phyloP scores from a whole-genome alignment of 2,113 vertebrate genomes.

The Nerophis lumbriciformis region DNA sequence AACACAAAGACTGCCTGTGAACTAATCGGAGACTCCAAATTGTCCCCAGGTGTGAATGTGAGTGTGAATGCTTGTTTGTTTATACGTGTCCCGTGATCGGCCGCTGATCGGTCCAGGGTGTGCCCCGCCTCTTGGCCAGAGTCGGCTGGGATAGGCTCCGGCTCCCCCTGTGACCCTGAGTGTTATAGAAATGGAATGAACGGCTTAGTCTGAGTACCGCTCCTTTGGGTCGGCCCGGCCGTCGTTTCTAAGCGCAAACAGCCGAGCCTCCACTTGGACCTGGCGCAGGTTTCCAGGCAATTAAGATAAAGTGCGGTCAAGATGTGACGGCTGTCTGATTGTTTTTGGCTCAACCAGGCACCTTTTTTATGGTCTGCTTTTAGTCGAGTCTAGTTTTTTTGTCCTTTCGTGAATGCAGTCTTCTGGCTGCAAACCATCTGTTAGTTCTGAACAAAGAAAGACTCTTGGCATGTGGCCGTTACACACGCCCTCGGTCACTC shows the following conservation, averaged over 20 bases:
- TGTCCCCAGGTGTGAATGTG: too few species aligned
- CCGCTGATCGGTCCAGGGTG: too few species aligned
- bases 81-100: too few species aligned
- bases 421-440: slow-evolving; percentile 58
- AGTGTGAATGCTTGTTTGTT: too few species aligned
- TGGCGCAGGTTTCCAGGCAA: slow-evolving; percentile 19
- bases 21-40: too few species aligned
- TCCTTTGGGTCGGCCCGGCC: slow-evolving; percentile 22
- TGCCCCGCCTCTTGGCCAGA: too few species aligned
- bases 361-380: slow-evolving; percentile 37
- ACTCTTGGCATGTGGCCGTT: slow-evolving; percentile 47
- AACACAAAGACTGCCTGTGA: too few species aligned
- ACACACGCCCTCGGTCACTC: slow-evolving; percentile 28
- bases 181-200: slow-evolving; percentile 13
- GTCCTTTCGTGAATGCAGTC: slow-evolving; percentile 50
- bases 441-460: slow-evolving; percentile 58
- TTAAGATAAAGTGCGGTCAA: slow-evolving; percentile 42
- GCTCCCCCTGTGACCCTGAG: background rate
- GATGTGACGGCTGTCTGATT: slow-evolving; percentile 33
- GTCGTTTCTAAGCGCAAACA: slow-evolving; percentile 14
- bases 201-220: slow-evolving; percentile 16
- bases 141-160: too few species aligned
- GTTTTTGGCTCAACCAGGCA: slow-evolving; percentile 33
- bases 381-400: slow-evolving; percentile 33
- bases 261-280: slow-evolving; percentile 20